Evolutionary conservation across 2,888 invertebrate species (phyloP), one percentile per base, ranked within the genome.

Genomic region (Sericinus montela): DNA sequence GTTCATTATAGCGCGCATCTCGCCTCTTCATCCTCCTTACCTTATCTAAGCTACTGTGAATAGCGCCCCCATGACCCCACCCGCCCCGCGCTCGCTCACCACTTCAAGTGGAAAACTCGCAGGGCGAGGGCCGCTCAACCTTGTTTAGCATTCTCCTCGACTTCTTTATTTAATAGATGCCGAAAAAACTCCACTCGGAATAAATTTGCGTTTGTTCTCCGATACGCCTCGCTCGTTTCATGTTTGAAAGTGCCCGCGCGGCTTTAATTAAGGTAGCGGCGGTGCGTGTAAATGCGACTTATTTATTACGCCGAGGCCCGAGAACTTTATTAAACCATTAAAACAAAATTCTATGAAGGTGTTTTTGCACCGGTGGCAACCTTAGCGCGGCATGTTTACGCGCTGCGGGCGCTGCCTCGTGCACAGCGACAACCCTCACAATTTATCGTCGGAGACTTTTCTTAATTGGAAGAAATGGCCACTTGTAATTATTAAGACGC

Each of bases 401-500:
- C 77, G 77, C 67, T 63, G 70, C 69, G 75, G 78, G 76, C 66
- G 35, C 41, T 14, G 51, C 67, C 19, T 19, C 19, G 19, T 19
- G 19, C 19, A 19, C 19, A 69, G 75, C 78, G 82, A 80, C 85
- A 80, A 73, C 85, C 81, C 85, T 82, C 76, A 69, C 82, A 82
- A 85, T 88, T 88, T 88, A 88, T 86, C 77, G 84, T 81, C 72
- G 69, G 77, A 81, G 86, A 85, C 83, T 85, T 84, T 83, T 85
- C 86, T 86, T 88, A 88, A 88, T 88, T 87, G 86, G 85, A 87
- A 87, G 83, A 82, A 87, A 88, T 85, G 85, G 87, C 85, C 85
- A 88, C 87, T 87, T 87, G 86, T 85, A 87, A 87, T 88, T 87
- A 87, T 86, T 86, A 87, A 86, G 85, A 82, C 85, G 81, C 81